A percentile compares a stretch with the other conserved stretches of the same genome.
Evolutionary conservation across 2,797 vertebrate species (phyloP).

Genomic region (Synanceia verrucosa): DNA sequence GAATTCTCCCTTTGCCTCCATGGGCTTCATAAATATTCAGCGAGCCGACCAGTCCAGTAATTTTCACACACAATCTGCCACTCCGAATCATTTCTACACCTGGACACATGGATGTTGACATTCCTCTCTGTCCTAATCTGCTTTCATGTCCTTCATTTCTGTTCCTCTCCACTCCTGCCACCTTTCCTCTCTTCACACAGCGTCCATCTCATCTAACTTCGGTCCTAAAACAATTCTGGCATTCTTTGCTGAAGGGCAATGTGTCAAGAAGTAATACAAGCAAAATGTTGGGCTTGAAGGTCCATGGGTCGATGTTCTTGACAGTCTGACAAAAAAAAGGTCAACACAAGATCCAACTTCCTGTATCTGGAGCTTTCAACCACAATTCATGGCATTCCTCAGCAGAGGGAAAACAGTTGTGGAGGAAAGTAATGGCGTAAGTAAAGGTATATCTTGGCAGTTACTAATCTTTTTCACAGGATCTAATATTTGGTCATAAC

Average conservation of each 20-base stretch:
- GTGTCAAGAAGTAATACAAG: neutral
- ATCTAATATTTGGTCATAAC: too few species aligned
- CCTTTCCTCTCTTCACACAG: conserved; percentile 24
- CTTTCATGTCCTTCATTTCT: conserved; percentile 56
- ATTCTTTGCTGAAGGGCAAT: conserved; percentile 16
- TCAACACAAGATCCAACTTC: neutral
- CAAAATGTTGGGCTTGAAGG: neutral
- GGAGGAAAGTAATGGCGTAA: too few species aligned
- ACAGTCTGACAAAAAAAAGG: neutral
- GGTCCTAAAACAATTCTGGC: conserved; percentile 13
- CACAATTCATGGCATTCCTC: too few species aligned
- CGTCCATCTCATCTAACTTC: conserved; percentile 26
- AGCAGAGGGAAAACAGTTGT: neutral
- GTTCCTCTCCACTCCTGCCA: conserved; percentile 37
- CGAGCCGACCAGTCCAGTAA: conserved; percentile 39
- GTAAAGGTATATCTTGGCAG: too few species aligned
- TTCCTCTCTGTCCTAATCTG: conserved; percentile 63
- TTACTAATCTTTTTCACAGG: too few species aligned
- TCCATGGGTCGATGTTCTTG: neutral
- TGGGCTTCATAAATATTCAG: conserved; percentile 82
- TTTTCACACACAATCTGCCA: conserved; percentile 62
- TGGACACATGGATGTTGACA: conserved; percentile 70
- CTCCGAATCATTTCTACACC: conserved; percentile 66
- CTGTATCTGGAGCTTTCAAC: neutral
- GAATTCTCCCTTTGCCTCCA: conserved; percentile 49